Conservation (phyloP, 2,113 vertebrate species). For the cattle (Bos taurus) region DNA sequence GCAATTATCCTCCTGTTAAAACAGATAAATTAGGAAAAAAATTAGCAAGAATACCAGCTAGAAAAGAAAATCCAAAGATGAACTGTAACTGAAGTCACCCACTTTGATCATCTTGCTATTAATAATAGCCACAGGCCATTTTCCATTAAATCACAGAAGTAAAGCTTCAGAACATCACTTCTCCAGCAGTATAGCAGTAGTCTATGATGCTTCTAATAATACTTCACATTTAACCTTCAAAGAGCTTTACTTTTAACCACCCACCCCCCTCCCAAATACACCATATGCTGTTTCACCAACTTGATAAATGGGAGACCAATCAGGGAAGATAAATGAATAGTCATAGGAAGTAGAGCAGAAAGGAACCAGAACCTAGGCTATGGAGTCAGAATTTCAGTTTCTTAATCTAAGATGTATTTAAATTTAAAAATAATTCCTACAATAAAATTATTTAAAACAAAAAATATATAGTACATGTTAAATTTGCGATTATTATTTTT, state of each 20-base stretch:
- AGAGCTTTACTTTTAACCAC: background rate
- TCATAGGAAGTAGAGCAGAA: background rate
- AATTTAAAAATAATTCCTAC: background rate
- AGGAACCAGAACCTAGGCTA: background rate
- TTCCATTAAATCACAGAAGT: background rate
- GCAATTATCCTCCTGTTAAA: background rate
- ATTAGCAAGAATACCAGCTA: slow-evolving; percentile 13
- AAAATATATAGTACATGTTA: background rate
- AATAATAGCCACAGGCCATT: background rate
- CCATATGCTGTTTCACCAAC: background rate
- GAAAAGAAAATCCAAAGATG: slow-evolving; percentile 12
- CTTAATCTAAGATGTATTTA: background rate
- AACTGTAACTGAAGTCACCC: background rate
- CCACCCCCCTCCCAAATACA: background rate
- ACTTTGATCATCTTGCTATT: background rate
- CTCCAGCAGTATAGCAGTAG: background rate
- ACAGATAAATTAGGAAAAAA: background rate
- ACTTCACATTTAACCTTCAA: background rate
- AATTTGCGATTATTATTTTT: background rate
- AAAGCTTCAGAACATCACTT: background rate
- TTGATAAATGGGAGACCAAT: background rate
- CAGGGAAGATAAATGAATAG: background rate
- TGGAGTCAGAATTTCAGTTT: background rate
- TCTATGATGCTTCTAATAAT: background rate
- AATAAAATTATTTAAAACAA: background rate